Base-by-base conservation (phyloP, 2,888 invertebrate genomes). In the Temnothorax unifasciatus region DNA sequence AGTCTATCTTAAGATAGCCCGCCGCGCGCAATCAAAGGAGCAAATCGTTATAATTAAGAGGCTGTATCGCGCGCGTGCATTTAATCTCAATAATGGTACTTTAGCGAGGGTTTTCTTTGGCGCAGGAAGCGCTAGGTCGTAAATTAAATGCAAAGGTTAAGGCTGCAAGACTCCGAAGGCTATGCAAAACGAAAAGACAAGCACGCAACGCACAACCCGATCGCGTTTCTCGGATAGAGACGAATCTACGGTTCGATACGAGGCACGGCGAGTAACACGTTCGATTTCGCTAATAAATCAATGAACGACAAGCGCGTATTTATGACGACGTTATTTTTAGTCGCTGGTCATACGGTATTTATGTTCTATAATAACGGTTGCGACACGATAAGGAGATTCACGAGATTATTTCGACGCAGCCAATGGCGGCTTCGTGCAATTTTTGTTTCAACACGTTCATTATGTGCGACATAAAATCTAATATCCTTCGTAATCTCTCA, bases 71-170 rank as follows among this genome's bases (percentile, higher is more conserved):
- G 79, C 59, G 79, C 71, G 79, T 81, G 79, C 47, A 81, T 38
- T 81, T 81, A 81, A 81, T 81, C 71, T 81, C 47, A 81, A 81
- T 73, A 73, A 81, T 47, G 57, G 15, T 79, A 29, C 71, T 71
- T 71, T 71, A 73, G 47, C 73, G n/a, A 41, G 25, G 59, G 15
- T 47, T 81, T 73, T 73, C 59, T 38, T 73, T 25, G n/a, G 47
- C 38, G 8, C 59, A 79, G 47, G 73, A 73, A 71, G 59, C 59
- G 25, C 57, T 79, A 79, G 79, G 59, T 81, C 73, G 38, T 81
- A 81, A 73, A 81, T 81, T 81, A 71, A 81, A 81, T 73, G 71
- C 79, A 81, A 81, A 81, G 79, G 79, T 81, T 81, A 81, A 81
- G 79, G 79, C 79, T 81, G 25, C 59, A 47, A 47, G 59, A n/a